Conservation (phyloP, 2,113 vertebrate genomes). For the Phyllopteryx taeniolatus region DNA sequence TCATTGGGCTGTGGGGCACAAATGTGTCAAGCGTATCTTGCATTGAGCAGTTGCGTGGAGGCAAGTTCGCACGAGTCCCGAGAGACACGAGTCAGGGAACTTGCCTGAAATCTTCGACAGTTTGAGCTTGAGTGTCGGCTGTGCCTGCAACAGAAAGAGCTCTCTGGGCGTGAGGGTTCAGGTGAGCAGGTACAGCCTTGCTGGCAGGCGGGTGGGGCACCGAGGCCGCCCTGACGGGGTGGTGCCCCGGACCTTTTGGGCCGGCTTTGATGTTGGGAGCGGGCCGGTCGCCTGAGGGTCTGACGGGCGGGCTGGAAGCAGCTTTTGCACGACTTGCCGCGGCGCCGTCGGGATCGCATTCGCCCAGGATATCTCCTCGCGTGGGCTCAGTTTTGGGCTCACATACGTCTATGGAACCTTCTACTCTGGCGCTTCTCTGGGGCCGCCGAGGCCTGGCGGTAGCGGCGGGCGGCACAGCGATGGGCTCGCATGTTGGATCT, state of each 20-base stretch:
- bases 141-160: constrained; percentile 73
- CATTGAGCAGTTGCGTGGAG: background rate
- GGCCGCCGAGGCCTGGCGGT: constrained; percentile 57
- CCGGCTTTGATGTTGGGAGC: constrained; percentile 28
- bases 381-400: constrained; percentile 50
- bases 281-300: constrained; percentile 17
- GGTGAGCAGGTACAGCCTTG: constrained; percentile 53
- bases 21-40: background rate
- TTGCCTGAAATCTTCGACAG: constrained; percentile 74
- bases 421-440: constrained; percentile 60
- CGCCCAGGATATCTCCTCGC: constrained; percentile 8
- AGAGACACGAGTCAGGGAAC: constrained; percentile 12
- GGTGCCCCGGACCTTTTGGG: constrained; percentile 53
- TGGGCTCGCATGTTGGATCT: constrained; percentile 13
- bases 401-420: constrained; percentile 63
- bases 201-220: constrained; percentile 67
- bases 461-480: constrained; percentile 9
- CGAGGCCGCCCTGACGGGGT: constrained; percentile 68
- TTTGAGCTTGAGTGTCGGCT: constrained; percentile 66
- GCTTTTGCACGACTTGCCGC: constrained; percentile 39
- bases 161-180: constrained; percentile 62
- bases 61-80: constrained; percentile 15
- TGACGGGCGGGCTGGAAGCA: constrained; percentile 20
- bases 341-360: constrained; percentile 45
- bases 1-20: too few species aligned